Conservation (phyloP, 2,797 vertebrate species). For the Rhynchotus rufescens region DNA sequence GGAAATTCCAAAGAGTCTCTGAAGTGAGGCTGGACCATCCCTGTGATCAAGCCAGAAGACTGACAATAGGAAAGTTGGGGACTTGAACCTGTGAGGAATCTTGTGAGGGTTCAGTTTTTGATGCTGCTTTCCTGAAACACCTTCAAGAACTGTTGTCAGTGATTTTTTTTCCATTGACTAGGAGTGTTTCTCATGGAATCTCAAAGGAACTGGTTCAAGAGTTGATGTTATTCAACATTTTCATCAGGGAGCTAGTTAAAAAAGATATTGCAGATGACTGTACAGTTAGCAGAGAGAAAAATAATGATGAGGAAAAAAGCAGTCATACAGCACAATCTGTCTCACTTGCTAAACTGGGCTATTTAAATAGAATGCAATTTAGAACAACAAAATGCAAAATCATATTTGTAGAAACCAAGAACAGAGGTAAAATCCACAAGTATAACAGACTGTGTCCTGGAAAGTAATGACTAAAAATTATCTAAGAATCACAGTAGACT, state of each 20-base stretch:
- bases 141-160: not conserved
- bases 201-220: not conserved
- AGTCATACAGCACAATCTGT: not conserved
- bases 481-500: not conserved
- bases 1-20: not conserved
- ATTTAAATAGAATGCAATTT: not conserved
- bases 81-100: not conserved
- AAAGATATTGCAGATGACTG: not conserved
- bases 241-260: not conserved
- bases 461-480: not conserved
- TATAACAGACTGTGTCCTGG: not conserved
- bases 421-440: not conserved
- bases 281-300: not conserved
- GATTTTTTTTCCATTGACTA: not conserved
- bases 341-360: not conserved
- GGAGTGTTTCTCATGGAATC: not conserved
- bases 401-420: not conserved
- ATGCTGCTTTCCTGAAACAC: not conserved
- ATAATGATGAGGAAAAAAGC: slow-evolving; percentile 5
- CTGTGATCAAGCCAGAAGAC: not conserved
- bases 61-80: not conserved
- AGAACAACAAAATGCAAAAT: not conserved
- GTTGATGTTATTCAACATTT: not conserved
- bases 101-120: not conserved
- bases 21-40: not conserved